A percentile compares a stretch with the other conserved stretches of the same genome.
Evolutionary conservation across 2,888 invertebrate species (phyloP).

Genomic region (Scaeva pyrastri): DNA sequence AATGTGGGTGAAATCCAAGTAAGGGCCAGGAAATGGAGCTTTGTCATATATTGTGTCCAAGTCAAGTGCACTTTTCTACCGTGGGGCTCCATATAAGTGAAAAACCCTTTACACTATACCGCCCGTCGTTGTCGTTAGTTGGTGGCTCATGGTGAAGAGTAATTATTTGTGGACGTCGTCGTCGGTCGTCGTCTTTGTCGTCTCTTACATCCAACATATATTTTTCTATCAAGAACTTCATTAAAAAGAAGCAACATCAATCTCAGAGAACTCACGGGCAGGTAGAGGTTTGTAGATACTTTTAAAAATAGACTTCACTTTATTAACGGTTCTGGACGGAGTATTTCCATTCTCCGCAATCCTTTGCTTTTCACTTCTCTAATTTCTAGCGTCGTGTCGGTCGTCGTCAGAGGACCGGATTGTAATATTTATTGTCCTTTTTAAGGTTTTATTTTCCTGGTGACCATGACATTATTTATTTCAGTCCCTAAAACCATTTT

Average conservation of each 20-base stretch:
- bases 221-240: constrained; percentile 36
- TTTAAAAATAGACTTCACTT: constrained; percentile 6
- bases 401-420: too few species aligned
- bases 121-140: too few species aligned
- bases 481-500: background rate
- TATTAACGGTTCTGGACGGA: background rate
- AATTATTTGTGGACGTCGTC: constrained; percentile 34
- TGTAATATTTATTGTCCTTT: constrained; percentile 1
- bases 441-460: background rate
- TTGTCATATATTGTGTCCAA: background rate
- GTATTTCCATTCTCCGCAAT: background rate
- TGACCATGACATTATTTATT: constrained; percentile 21
- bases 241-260: constrained; percentile 8
- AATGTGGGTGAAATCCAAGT: constrained; percentile 5
- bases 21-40: too few species aligned
- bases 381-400: background rate
- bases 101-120: background rate
- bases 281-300: background rate
- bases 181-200: too few species aligned
- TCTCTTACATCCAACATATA: constrained; percentile 37
- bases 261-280: background rate
- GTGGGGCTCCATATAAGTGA: background rate
- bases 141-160: background rate
- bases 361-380: background rate
- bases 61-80: constrained; percentile 28